Evolutionary conservation across 1,140 invertebrate species (phyloP).

Genomic region (Hycleus phaleratus): DNA sequence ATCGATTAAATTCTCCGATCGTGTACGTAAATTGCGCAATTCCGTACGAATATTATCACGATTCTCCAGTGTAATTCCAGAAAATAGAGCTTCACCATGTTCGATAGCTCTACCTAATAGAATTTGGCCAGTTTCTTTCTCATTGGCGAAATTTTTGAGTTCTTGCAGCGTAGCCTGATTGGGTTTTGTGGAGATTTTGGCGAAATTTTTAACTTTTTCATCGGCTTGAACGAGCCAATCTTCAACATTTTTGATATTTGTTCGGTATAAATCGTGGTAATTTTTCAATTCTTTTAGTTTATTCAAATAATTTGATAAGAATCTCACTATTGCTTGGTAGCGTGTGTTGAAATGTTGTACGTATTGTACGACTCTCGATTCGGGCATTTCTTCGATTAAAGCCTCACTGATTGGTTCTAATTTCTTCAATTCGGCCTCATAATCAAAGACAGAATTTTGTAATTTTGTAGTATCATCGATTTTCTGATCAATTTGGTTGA

Average conservation of each 20-base stretch:
- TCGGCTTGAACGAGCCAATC: constrained; percentile 73
- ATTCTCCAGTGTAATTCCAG: constrained; percentile 77
- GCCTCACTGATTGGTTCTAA: constrained; percentile 61
- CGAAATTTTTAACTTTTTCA: constrained; percentile 59
- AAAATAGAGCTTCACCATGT: constrained; percentile 78
- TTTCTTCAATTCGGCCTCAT: constrained; percentile 57
- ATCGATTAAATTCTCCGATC: constrained; percentile 77
- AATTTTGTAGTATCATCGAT: constrained; percentile 59
- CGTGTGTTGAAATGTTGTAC: constrained; percentile 67
- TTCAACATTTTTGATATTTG: constrained; percentile 61
- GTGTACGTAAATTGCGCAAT: constrained; percentile 68
- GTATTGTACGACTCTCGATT: constrained; percentile 72
- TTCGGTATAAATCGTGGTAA: constrained; percentile 58
- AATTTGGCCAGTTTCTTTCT: constrained; percentile 69
- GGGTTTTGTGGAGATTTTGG: constrained; percentile 58
- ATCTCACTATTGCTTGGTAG: constrained; percentile 68
- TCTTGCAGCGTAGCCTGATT: constrained; percentile 63
- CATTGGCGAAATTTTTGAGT: constrained; percentile 63
- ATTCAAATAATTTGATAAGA: constrained; percentile 57
- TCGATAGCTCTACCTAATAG: constrained; percentile 75
- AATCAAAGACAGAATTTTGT: constrained; percentile 53
- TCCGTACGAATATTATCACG: constrained; percentile 77
- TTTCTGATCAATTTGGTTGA: constrained; percentile 64
- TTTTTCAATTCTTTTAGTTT: constrained; percentile 59
- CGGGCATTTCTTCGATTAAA: constrained; percentile 68